Evolutionary conservation across 2,888 invertebrate species (phyloP).

Genomic region (Mechanitis mazaeus): DNA sequence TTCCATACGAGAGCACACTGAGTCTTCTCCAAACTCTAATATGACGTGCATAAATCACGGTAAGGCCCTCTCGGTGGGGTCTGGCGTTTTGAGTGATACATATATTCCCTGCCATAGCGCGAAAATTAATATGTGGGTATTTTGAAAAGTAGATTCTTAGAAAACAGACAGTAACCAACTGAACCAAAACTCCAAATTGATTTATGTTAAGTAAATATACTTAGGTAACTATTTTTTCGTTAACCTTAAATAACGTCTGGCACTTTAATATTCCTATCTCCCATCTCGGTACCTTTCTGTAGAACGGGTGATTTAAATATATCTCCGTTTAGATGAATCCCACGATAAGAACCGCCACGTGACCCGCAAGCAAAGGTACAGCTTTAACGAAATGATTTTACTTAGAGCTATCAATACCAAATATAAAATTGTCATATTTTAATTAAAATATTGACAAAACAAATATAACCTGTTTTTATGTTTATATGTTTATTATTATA

Average conservation of each 20-base stretch:
- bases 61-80: constrained; percentile 21
- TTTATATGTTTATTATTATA: too few relatives aligned
- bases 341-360: constrained; percentile 27
- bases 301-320: constrained; percentile 30
- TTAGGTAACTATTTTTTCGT: too few relatives aligned
- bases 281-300: constrained; percentile 25
- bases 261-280: constrained; percentile 16
- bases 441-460: too few relatives aligned
- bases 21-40: constrained; percentile 29
- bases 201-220: too few relatives aligned
- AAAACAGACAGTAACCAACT: too few relatives aligned
- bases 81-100: constrained; percentile 24
- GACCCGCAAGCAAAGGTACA: constrained; percentile 22
- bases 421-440: not conserved
- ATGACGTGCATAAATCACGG: constrained; percentile 31
- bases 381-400: not conserved
- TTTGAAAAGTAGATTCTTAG: too few relatives aligned
- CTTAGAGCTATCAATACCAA: constrained; percentile 2
- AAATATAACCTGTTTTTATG: too few relatives aligned
- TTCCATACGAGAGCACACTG: constrained; percentile 29
- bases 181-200: too few relatives aligned
- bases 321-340: constrained; percentile 29
- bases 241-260: not conserved
- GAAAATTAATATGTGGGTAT: constrained; percentile 5
- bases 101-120: constrained; percentile 9